Percentiles rank a stretch among this genome's conserved stretches.
phyloP scores from a whole-genome alignment of 2,888 invertebrate species.

The Drosophila bunnanda region DNA sequence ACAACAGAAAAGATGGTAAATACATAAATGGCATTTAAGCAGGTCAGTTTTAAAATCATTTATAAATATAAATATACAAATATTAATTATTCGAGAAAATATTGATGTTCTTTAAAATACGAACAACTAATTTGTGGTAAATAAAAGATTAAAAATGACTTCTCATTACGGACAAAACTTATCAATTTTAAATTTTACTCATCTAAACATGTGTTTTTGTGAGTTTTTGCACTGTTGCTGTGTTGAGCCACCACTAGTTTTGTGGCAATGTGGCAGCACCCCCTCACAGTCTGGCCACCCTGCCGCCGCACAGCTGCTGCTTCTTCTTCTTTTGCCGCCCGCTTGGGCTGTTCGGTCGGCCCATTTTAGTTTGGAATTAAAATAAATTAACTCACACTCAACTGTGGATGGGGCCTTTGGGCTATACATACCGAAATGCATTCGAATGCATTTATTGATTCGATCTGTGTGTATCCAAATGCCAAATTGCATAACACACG shows the following conservation, averaged over 20 bases:
- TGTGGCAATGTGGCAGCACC: conserved; percentile 4
- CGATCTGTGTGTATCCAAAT: conserved; percentile 33
- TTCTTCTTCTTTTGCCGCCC: conserved; percentile 42
- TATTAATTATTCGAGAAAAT: too few species aligned
- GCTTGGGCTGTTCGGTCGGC: conserved; percentile 42
- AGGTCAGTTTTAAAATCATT: background rate
- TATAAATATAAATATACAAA: background rate
- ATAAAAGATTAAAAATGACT: background rate
- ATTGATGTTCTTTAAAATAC: background rate
- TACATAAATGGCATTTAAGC: background rate
- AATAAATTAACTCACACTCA: conserved; percentile 59
- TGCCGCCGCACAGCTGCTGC: conserved; percentile 25
- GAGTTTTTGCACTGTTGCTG: background rate
- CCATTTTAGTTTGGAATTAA: conserved; percentile 46
- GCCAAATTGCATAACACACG: conserved; percentile 47
- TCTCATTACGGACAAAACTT: too few species aligned
- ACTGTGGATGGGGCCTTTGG: conserved; percentile 20
- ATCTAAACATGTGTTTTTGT: background rate
- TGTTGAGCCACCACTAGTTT: conserved; percentile 15
- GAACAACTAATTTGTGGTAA: background rate
- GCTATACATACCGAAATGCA: conserved; percentile 40
- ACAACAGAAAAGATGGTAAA: background rate
- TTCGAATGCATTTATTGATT: conserved; percentile 48
- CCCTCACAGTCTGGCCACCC: conserved; percentile 21
- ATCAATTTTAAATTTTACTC: background rate